phyloP scores from a whole-genome alignment of 2,888 invertebrate species.

The Chaetogeoica ovagalla region DNA sequence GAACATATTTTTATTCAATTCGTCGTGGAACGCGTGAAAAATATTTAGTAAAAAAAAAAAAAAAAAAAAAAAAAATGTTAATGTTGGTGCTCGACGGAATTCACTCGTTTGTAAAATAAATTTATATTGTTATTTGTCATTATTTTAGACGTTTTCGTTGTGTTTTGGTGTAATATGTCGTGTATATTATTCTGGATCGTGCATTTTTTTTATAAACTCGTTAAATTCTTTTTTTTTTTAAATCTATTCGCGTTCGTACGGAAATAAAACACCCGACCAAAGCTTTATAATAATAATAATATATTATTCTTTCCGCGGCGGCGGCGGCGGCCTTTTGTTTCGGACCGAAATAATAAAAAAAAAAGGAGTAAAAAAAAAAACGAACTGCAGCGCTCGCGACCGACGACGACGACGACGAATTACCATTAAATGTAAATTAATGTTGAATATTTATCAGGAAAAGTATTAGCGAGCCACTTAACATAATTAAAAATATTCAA shows the following conservation, averaged over 20 bases:
- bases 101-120: no score
- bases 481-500: constrained; percentile 52
- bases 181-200: no score
- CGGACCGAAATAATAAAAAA: constrained; percentile 15
- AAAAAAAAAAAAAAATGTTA: no score
- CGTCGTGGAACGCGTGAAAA: no score
- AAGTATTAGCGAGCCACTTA: constrained; percentile 45
- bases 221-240: constrained; percentile 5
- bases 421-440: constrained; percentile 52
- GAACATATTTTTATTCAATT: no score
- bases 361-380: constrained; percentile 27
- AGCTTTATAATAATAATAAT: constrained; percentile 14
- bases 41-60: no score
- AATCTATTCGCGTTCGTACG: constrained; percentile 22
- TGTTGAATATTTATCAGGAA: constrained; percentile 48
- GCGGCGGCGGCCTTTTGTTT: constrained; percentile 30
- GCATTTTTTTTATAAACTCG: background rate
- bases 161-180: no score
- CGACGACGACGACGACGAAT: constrained; percentile 12
- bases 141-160: no score
- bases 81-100: no score
- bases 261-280: background rate
- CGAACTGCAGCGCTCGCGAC: background rate
- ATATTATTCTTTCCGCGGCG: background rate
- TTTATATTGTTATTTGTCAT: no score